phyloP scores from a whole-genome alignment of 2,113 vertebrate species.

The Otis tarda region DNA sequence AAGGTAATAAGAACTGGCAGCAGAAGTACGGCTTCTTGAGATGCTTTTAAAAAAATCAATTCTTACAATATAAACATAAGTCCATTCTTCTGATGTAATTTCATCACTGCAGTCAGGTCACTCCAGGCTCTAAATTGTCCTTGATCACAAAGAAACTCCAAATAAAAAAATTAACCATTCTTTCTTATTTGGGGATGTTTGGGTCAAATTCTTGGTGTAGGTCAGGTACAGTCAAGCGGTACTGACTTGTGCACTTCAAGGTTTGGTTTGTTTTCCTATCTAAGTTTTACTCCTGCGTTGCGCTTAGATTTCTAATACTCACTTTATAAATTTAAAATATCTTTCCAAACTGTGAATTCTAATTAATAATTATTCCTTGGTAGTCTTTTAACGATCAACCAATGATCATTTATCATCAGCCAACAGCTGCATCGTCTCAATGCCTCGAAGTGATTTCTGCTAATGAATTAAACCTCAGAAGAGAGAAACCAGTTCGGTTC shows the following conservation, averaged over 20 bases:
- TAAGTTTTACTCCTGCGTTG: not conserved
- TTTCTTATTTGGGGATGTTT: not conserved
- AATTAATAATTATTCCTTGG: not conserved
- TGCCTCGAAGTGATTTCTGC: not conserved
- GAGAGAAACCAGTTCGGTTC: not conserved
- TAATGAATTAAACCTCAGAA: constrained; percentile 9
- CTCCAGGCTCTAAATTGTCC: not conserved
- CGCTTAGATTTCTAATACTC: not conserved
- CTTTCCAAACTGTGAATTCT: not conserved
- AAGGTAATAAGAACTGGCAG: not conserved
- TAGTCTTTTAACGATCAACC: not conserved
- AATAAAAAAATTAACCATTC: not conserved
- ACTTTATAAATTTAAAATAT: not conserved
- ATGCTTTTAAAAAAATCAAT: not conserved
- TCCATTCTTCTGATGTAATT: not conserved
- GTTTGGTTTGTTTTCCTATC: not conserved
- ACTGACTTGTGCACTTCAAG: not conserved
- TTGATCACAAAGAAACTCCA: not conserved
- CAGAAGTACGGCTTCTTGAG: not conserved
- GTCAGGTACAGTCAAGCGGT: not conserved
- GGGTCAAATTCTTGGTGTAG: not conserved
- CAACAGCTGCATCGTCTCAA: not conserved
- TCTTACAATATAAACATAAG: not conserved
- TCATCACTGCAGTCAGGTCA: not conserved
- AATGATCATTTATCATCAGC: not conserved